Evolutionary conservation across 2,113 vertebrate species (phyloP).

Genomic region (Melanerpes aurifrons): DNA sequence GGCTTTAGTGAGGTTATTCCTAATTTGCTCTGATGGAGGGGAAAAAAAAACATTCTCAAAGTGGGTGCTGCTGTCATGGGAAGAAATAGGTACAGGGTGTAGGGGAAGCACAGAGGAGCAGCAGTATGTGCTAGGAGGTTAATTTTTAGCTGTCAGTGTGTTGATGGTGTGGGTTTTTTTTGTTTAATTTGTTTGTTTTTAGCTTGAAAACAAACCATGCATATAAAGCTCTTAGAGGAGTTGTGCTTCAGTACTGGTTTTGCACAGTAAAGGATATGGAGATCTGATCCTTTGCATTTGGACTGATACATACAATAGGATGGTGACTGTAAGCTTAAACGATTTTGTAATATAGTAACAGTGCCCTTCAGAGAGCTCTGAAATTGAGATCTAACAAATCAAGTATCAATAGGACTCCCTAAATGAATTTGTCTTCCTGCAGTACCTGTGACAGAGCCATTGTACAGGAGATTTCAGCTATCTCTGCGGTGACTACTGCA

Average conservation of each 20-base stretch:
- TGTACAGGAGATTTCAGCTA: conserved; percentile 40
- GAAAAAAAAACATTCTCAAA: not conserved
- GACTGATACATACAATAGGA: not conserved
- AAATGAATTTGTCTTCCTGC: conserved; percentile 38
- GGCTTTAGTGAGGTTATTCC: conserved; percentile 22
- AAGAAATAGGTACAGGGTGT: not conserved
- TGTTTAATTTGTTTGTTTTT: not conserved
- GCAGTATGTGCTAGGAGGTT: not conserved
- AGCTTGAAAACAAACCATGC: not conserved
- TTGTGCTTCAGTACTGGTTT: not conserved
- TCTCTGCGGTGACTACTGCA: conserved; percentile 12
- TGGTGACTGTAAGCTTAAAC: not conserved
- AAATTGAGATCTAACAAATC: conserved; percentile 39
- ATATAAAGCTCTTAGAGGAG: not conserved
- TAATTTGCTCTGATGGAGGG: conserved; percentile 4
- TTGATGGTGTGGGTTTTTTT: not conserved
- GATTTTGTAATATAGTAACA: not conserved
- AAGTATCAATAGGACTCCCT: conserved; percentile 18
- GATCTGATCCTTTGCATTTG: not conserved
- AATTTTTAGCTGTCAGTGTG: not conserved
- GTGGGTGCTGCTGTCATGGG: conserved; percentile 9
- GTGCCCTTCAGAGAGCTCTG: not conserved
- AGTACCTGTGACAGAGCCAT: conserved; percentile 36
- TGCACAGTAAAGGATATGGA: not conserved
- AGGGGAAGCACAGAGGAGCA: not conserved